Percentiles rank a stretch among this genome's conserved stretches.
phyloP scores from a whole-genome alignment of 2,888 invertebrate genomes.

The Liopterus haemorrhoidalis region DNA sequence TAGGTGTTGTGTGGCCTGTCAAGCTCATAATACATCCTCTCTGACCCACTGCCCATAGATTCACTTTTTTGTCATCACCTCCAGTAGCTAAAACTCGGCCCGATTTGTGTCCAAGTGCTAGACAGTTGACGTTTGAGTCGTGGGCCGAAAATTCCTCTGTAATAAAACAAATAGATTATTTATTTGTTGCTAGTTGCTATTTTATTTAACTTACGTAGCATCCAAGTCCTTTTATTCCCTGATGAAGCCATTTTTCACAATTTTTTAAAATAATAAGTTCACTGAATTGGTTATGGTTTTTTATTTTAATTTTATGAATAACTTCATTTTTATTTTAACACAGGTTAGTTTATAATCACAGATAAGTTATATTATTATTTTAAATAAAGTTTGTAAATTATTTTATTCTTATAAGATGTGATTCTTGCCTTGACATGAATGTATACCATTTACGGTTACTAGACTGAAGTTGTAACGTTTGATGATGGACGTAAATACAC shows the following conservation, averaged over 20 bases:
- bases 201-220: conserved; percentile 62
- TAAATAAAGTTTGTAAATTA: too few species aligned
- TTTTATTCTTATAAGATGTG: too few species aligned
- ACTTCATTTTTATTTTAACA: conserved; percentile 35
- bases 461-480: conserved; percentile 19
- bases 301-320: conserved; percentile 38
- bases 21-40: conserved; percentile 93
- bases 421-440: conserved; percentile 24
- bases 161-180: conserved; percentile 31
- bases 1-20: conserved; percentile 87
- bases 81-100: conserved; percentile 89
- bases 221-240: conserved; percentile 67
- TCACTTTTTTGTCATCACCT: conserved; percentile 95
- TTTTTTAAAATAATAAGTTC: conserved; percentile 12
- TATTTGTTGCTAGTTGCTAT: conserved; percentile 12
- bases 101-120: conserved; percentile 85
- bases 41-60: conserved; percentile 94
- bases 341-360: conserved; percentile 10
- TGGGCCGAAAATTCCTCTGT: conserved; percentile 86
- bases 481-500: conserved; percentile 19
- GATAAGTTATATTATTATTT: too few species aligned
- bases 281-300: conserved; percentile 19
- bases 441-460: conserved; percentile 25
- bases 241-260: conserved; percentile 41
- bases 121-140: conserved; percentile 78